phyloP scores from a whole-genome alignment of 2,113 vertebrate species.

The Spheniscus mendiculus region DNA sequence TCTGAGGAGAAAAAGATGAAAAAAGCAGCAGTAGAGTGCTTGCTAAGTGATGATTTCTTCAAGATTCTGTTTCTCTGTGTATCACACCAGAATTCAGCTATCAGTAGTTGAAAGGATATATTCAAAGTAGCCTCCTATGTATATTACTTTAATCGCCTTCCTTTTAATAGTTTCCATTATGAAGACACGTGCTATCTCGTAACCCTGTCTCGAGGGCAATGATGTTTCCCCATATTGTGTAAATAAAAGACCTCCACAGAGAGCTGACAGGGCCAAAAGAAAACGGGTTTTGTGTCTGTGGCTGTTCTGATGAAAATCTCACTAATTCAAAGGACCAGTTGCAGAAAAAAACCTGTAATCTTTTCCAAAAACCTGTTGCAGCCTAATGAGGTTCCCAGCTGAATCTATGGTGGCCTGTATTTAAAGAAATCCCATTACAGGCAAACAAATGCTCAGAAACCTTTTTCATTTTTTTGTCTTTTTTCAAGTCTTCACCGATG shows the following conservation, averaged over 20 bases:
- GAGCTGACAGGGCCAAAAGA: not conserved
- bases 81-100: not conserved
- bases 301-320: constrained; percentile 11
- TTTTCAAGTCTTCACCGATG: not conserved
- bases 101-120: not conserved
- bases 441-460: not conserved
- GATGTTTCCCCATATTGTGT: not conserved
- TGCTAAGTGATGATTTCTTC: not conserved
- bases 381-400: not conserved
- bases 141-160: not conserved
- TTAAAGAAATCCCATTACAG: not conserved
- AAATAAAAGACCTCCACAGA: not conserved
- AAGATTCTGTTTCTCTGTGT: not conserved
- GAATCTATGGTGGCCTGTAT: not conserved
- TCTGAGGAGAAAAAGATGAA: not conserved
- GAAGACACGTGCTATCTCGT: not conserved
- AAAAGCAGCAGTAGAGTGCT: not conserved
- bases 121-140: not conserved
- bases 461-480: not conserved
- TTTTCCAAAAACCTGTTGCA: not conserved
- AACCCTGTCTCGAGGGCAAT: not conserved
- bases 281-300: not conserved
- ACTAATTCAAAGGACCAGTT: not conserved
- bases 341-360: accelerated
- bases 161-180: not conserved